phyloP scores from a whole-genome alignment of 2,888 invertebrate species.

The Onchidella celtica region DNA sequence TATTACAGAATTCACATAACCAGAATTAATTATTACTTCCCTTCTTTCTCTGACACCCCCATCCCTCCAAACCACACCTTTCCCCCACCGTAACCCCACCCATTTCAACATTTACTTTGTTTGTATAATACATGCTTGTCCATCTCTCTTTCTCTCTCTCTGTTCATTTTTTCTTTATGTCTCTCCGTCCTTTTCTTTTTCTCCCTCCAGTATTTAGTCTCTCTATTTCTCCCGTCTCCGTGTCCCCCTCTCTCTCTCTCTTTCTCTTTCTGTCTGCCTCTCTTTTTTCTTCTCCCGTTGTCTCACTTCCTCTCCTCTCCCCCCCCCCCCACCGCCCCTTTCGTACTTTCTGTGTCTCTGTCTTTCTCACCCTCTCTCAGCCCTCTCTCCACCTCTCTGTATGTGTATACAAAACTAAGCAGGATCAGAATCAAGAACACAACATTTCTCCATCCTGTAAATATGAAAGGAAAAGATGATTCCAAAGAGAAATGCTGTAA shows the following conservation, averaged over 20 bases:
- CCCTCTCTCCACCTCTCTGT: too few species aligned
- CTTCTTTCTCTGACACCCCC: constrained; percentile 17
- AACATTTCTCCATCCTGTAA: too few species aligned
- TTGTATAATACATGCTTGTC: too few species aligned
- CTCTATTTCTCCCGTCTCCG: neutral
- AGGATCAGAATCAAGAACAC: too few species aligned
- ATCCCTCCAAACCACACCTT: too few species aligned
- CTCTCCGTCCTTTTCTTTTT: constrained; percentile 19
- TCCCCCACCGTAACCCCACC: neutral
- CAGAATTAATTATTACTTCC: neutral
- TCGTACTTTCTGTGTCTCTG: neutral
- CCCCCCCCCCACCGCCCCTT: neutral
- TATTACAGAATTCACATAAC: neutral
- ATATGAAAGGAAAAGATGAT: too few species aligned
- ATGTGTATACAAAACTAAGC: too few species aligned
- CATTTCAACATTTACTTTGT: neutral
- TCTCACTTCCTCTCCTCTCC: neutral
- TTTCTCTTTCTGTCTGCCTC: neutral
- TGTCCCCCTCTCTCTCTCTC: neutral
- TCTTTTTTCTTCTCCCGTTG: neutral
- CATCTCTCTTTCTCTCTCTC: too few species aligned
- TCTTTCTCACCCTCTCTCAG: too few species aligned
- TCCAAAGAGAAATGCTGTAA: too few species aligned
- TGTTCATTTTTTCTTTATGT: neutral
- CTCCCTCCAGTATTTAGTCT: constrained; percentile 17